Conservation (phyloP, 2,888 invertebrate species). For the Ceramica pisi region DNA sequence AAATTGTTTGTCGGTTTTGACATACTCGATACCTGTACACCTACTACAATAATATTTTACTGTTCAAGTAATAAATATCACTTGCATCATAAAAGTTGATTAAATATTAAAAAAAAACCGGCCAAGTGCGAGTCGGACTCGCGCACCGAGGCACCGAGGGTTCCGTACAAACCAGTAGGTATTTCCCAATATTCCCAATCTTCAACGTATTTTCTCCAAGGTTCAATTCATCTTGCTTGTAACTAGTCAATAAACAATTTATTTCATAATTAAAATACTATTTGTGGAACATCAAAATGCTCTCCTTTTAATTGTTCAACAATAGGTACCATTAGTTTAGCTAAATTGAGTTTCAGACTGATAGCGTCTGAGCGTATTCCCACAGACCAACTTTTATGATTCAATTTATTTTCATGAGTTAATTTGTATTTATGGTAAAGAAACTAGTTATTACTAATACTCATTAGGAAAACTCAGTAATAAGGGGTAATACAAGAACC, state of each 20-base stretch:
- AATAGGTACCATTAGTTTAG: background rate
- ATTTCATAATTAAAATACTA: background rate
- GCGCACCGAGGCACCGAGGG: too few relatives aligned
- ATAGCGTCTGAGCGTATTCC: background rate
- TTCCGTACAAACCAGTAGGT: too few relatives aligned
- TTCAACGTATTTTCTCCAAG: too few relatives aligned
- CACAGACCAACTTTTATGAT: constrained; percentile 1
- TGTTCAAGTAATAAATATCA: background rate
- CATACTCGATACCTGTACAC: background rate
- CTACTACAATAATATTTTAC: background rate
- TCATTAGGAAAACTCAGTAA: background rate
- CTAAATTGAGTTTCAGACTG: background rate
- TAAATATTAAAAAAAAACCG: too few relatives aligned
- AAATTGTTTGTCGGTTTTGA: background rate
- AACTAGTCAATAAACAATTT: too few relatives aligned
- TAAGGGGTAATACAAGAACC: background rate
- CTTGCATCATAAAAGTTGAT: background rate
- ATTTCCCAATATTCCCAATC: too few relatives aligned
- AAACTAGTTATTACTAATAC: background rate
- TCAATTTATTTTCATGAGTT: constrained; percentile 8
- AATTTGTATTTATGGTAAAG: background rate
- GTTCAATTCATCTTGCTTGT: too few relatives aligned
- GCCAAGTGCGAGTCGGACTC: too few relatives aligned
- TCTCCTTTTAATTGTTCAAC: background rate
- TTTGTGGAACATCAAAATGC: background rate